A percentile compares a stretch with the other conserved stretches of the same genome.
These are phyloP conservation scores for Meganola albula DNA, from an alignment of 2,888 invertebrate species.

Conservation along the genomic window DNA sequence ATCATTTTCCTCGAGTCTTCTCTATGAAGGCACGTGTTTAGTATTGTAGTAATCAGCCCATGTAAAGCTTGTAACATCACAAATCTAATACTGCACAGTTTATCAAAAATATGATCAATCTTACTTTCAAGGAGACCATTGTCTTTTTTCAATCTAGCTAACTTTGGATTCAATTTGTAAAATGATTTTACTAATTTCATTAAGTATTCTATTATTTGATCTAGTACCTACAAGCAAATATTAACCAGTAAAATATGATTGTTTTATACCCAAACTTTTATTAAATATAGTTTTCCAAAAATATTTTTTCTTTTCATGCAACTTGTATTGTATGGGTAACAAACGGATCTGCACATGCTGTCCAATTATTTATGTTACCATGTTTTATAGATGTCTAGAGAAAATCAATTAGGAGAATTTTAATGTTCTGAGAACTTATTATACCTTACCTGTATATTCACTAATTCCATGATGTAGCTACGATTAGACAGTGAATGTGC, in stretches of 20 bases:
- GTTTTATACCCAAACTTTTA: too few species aligned
- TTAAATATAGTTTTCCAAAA: too few species aligned
- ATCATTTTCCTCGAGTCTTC: slow-evolving; percentile 78
- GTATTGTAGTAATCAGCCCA: slow-evolving; percentile 72
- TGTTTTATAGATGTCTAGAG: too few species aligned
- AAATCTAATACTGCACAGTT: slow-evolving; percentile 73
- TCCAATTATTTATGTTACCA: too few species aligned
- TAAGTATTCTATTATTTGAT: slow-evolving; percentile 75
- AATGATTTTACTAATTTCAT: slow-evolving; percentile 72
- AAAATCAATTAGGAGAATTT: too few species aligned
- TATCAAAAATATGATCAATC: slow-evolving; percentile 71
- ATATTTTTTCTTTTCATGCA: too few species aligned
- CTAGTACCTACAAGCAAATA: slow-evolving; percentile 70
- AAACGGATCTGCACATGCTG: too few species aligned
- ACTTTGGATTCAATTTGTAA: slow-evolving; percentile 69
- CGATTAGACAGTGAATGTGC: slow-evolving; percentile 56
- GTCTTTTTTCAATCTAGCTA: slow-evolving; percentile 65
- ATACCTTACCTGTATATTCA: slow-evolving; percentile 66
- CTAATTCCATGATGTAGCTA: slow-evolving; percentile 68
- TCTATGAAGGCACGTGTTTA: slow-evolving; percentile 73
- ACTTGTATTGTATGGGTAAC: too few species aligned
- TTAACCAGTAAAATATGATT: neutral
- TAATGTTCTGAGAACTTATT: too few species aligned
- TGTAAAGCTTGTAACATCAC: slow-evolving; percentile 75
- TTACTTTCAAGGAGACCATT: slow-evolving; percentile 60